Conservation (phyloP, 2,797 vertebrate species). For the Dermochelys coriacea region DNA sequence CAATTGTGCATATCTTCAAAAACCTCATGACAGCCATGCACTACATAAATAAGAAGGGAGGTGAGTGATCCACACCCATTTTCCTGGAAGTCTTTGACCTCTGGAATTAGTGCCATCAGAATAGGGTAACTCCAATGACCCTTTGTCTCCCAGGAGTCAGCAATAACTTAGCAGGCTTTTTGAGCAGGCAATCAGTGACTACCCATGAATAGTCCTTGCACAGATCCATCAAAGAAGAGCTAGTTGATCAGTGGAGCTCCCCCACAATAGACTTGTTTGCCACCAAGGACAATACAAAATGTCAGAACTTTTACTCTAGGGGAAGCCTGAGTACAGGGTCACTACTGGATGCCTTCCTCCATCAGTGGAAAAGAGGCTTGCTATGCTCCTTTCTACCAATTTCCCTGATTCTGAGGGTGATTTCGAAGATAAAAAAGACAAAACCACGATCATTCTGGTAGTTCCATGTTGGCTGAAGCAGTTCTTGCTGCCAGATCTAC, state of each 20-base stretch:
- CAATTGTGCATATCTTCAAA: background rate
- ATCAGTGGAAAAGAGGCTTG: background rate
- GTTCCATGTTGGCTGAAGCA: background rate
- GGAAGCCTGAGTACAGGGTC: background rate
- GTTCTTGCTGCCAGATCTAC: background rate
- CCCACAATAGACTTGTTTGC: background rate
- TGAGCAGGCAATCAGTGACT: background rate
- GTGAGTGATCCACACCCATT: background rate
- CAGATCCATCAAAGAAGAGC: background rate
- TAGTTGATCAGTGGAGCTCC: background rate
- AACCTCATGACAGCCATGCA: background rate
- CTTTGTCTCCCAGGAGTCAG: background rate
- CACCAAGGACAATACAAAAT: background rate
- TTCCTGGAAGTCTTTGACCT: background rate
- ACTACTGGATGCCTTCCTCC: background rate
- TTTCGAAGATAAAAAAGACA: background rate
- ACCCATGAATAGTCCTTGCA: fast-evolving
- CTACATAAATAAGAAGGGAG: background rate
- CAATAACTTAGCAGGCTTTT: background rate
- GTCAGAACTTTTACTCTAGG: background rate
- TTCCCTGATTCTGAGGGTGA: background rate
- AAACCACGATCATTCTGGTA: background rate
- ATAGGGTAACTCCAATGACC: background rate
- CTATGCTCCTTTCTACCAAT: background rate
- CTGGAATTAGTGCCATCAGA: background rate